Evolutionary conservation across 2,113 vertebrate genomes (phyloP).

Genomic region (Numida meleagris): DNA sequence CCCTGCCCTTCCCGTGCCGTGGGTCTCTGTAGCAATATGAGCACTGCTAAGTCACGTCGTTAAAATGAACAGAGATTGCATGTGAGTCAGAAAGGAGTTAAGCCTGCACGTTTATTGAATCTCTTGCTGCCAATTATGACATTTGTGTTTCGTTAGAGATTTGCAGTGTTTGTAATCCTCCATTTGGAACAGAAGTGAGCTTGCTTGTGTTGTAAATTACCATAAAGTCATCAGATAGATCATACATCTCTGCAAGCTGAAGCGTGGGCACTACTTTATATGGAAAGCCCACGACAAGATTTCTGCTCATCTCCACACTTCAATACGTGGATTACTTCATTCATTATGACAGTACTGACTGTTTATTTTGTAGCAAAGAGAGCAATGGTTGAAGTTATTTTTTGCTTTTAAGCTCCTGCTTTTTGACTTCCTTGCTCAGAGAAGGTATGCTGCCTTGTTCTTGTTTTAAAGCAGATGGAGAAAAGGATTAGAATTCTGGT

Average conservation of each 20-base stretch:
- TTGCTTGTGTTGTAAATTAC: slow-evolving; percentile 1
- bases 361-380: neutral
- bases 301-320: neutral
- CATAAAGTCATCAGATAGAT: neutral
- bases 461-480: neutral
- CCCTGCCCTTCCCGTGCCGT: fast-evolving
- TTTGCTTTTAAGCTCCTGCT: neutral
- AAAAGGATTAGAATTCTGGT: neutral
- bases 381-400: neutral
- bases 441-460: neutral
- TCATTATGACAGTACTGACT: neutral
- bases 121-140: slow-evolving; percentile 46
- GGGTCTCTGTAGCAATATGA: neutral
- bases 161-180: neutral
- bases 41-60: neutral
- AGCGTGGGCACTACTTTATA: neutral
- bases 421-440: neutral
- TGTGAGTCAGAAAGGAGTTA: slow-evolving; percentile 35
- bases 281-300: neutral
- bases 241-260: neutral
- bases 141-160: slow-evolving; percentile 3
- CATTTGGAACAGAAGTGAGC: slow-evolving; percentile 1
- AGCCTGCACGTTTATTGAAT: neutral
- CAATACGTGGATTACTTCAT: neutral
- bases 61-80: neutral